Conservation (phyloP, 2,797 vertebrate species). For the Phylloscopus collybita region DNA sequence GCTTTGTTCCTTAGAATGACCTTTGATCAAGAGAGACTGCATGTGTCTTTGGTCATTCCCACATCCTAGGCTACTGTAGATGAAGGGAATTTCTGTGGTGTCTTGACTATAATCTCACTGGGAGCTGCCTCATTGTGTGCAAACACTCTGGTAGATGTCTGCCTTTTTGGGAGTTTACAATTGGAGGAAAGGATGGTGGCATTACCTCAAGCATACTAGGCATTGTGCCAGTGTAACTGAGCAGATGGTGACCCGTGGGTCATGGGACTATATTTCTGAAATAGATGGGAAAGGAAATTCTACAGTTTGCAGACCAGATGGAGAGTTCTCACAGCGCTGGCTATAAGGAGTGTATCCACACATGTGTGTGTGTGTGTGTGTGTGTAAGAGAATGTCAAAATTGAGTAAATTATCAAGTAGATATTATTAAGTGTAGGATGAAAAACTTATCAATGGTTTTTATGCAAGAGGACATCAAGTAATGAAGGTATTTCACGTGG, state of each 20-base stretch:
- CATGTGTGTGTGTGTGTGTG: not conserved
- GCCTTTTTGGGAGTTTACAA: constrained; percentile 74
- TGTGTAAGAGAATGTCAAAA: constrained; percentile 49
- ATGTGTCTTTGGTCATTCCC: constrained; percentile 77
- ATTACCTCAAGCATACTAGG: constrained; percentile 77
- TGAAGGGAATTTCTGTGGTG: constrained; percentile 72
- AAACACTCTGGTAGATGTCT: constrained; percentile 74
- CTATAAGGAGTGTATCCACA: constrained; percentile 34
- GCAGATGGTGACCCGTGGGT: constrained; percentile 86
- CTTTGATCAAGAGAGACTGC: constrained; percentile 75
- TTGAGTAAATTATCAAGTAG: constrained; percentile 11
- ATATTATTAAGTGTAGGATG: constrained; percentile 3
- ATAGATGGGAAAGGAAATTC: constrained; percentile 78
- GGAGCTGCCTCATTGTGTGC: constrained; percentile 76
- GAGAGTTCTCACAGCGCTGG: constrained; percentile 70
- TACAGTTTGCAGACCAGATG: constrained; percentile 76
- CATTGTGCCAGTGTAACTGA: constrained; percentile 85
- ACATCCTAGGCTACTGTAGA: constrained; percentile 76
- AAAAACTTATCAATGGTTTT: not conserved
- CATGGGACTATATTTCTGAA: constrained; percentile 82
- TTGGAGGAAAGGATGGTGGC: constrained; percentile 78
- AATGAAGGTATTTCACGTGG: constrained; percentile 11
- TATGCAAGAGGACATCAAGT: not conserved
- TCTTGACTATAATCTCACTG: constrained; percentile 75
- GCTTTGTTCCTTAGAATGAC: constrained; percentile 75